phyloP scores from a whole-genome alignment of 2,113 vertebrate genomes.

The Columba janthina region DNA sequence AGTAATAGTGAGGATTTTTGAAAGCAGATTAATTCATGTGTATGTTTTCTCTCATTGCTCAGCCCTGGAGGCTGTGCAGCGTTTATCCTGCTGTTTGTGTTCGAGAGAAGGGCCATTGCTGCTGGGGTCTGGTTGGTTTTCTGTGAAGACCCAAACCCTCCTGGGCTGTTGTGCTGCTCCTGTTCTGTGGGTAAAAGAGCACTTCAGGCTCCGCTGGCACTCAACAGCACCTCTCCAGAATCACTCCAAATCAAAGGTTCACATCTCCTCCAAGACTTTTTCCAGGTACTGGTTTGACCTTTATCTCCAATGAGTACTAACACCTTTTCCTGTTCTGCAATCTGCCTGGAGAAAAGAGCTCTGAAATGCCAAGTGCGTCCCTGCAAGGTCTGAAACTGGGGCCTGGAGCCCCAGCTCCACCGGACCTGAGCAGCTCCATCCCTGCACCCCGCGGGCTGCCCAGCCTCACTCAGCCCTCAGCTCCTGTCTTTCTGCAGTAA shows the following conservation, averaged over 20 bases:
- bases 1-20: background rate
- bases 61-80: background rate
- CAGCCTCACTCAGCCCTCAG: background rate
- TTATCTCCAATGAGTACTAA: background rate
- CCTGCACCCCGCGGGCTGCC: background rate
- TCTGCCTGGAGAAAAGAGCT: background rate
- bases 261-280: background rate
- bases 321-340: background rate
- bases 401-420: too few species aligned
- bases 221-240: constrained; percentile 3
- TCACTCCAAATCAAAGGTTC: background rate
- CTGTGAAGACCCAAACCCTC: background rate
- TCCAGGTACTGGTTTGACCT: constrained; percentile 1
- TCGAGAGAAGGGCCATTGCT: background rate
- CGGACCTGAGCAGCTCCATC: too few species aligned
- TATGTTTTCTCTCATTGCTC: background rate
- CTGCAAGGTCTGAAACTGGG: background rate
- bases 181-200: background rate
- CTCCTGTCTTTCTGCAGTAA: background rate
- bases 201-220: background rate
- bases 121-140: background rate
- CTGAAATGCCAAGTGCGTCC: background rate
- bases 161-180: background rate
- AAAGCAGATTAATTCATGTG: background rate
- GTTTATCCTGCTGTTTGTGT: background rate